Conservation (phyloP, 2,113 vertebrate genomes). For the Clinocottus analis region DNA sequence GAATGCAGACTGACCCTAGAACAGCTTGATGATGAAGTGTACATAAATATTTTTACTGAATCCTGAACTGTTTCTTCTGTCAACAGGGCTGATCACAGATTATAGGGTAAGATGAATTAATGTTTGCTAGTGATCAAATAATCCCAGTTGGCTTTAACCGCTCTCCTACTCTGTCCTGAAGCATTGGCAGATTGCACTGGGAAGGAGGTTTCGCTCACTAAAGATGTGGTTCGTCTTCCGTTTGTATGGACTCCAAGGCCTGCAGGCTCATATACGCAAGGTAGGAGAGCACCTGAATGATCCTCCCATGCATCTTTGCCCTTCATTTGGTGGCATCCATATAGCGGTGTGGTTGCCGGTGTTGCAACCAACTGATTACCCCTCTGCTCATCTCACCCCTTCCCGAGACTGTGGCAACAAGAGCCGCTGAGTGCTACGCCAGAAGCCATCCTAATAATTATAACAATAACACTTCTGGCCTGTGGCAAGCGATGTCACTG, state of each 20-base stretch:
- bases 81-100: slow-evolving; percentile 93
- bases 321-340: neutral
- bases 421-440: no score
- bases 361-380: no score
- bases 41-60: no score
- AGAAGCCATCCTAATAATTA: neutral
- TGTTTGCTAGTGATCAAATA: neutral
- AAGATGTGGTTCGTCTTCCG: slow-evolving; percentile 98
- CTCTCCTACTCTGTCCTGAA: slow-evolving; percentile 57
- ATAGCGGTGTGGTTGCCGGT: no score
- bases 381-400: no score
- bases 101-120: slow-evolving; percentile 89
- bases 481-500: no score
- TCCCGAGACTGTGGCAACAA: no score
- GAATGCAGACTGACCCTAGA: neutral
- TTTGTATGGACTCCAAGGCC: slow-evolving; percentile 89
- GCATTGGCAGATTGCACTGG: slow-evolving; percentile 98
- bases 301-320: neutral
- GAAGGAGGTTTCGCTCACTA: slow-evolving; percentile 94
- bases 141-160: neutral
- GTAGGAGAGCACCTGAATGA: slow-evolving; percentile 53
- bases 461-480: neutral
- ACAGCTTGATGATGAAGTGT: no score
- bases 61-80: slow-evolving; percentile 40
- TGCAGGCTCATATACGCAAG: slow-evolving; percentile 94